Evolutionary conservation across 1,140 invertebrate genomes (phyloP).

Genomic region (Macrosteles quadrilineatus): DNA sequence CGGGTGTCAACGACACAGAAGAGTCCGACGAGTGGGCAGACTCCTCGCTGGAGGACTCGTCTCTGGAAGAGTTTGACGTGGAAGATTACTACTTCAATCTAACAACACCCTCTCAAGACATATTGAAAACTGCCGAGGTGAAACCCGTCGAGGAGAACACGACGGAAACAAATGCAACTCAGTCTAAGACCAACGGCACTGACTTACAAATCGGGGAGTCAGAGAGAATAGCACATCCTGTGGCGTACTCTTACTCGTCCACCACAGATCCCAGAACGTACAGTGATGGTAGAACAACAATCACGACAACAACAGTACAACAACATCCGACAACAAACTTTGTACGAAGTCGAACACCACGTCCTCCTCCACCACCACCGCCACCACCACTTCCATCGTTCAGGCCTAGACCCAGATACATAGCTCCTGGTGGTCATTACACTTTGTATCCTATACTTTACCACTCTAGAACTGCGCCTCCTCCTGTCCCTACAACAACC

Average conservation of each 20-base stretch:
- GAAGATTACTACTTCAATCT: too few species aligned
- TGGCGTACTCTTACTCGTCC: conserved; percentile 36
- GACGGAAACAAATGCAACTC: background rate
- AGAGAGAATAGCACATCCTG: conserved; percentile 18
- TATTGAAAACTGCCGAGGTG: background rate
- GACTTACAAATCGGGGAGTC: conserved; percentile 1
- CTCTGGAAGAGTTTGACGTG: too few species aligned
- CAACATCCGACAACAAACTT: background rate
- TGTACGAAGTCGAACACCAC: background rate
- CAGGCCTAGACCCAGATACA: background rate
- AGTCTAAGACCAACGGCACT: background rate
- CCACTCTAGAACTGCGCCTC: too few species aligned
- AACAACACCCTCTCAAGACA: too few species aligned
- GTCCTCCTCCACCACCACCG: background rate
- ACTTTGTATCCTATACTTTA: too few species aligned
- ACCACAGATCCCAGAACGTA: background rate
- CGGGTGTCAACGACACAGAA: too few species aligned
- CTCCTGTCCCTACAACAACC: background rate
- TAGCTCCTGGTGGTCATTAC: too few species aligned
- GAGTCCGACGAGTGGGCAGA: too few species aligned
- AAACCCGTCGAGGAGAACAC: too few species aligned
- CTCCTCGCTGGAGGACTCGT: too few species aligned
- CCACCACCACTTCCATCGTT: background rate
- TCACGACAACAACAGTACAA: background rate
- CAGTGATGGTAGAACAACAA: background rate